A percentile compares a stretch with the other conserved stretches of the same genome.
Evolutionary conservation across 2,113 vertebrate genomes (phyloP).

Genomic region (Cyphotilapia sp.): DNA sequence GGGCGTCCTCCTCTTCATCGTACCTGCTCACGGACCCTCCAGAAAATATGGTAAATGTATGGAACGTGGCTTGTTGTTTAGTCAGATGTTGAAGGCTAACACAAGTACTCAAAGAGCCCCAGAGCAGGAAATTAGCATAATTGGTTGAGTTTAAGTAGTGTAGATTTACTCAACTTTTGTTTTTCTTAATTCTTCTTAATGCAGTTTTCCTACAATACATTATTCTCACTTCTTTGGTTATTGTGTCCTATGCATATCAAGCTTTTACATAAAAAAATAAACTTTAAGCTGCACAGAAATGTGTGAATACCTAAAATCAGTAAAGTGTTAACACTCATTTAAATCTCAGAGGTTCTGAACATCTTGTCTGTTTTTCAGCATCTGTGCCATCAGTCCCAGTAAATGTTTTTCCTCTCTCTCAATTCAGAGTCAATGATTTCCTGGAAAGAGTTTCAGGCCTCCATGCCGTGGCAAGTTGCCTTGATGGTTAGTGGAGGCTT

Average conservation of each 20-base stretch:
- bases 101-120: not conserved
- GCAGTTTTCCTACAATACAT: not conserved
- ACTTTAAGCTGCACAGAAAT: not conserved
- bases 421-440: conserved; percentile 73
- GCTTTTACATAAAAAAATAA: not conserved
- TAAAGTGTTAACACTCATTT: not conserved
- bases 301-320: not conserved
- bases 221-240: not conserved
- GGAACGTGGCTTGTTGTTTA: not conserved
- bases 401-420: not conserved
- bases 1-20: conserved; percentile 84
- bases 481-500: conserved; percentile 91
- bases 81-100: not conserved
- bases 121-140: not conserved
- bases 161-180: not conserved
- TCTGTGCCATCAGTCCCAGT: rapidly evolving
- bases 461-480: conserved; percentile 91
- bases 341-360: not conserved
- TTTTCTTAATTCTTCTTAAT: not conserved
- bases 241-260: not conserved
- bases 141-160: rapidly evolving
- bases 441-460: conserved; percentile 90
- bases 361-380: not conserved
- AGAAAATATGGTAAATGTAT: conserved; percentile 66
- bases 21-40: conserved; percentile 74